These are phyloP conservation scores for Lepus americanus DNA, from an alignment of 2,113 vertebrate genomes.

Conservation along the genomic window DNA sequence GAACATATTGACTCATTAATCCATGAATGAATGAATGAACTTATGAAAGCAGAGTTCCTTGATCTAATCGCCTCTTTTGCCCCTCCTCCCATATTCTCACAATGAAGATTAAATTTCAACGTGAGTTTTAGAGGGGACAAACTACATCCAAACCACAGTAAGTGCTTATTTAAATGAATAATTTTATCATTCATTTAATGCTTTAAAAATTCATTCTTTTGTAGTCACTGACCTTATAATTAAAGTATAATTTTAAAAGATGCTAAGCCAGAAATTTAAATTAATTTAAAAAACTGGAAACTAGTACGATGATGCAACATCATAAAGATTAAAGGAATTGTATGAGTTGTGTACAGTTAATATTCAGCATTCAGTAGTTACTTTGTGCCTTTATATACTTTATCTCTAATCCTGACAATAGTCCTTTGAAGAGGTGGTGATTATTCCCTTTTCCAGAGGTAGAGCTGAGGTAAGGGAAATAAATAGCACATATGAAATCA, in stretches of 20 bases:
- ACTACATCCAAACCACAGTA: neutral
- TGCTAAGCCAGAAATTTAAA: neutral
- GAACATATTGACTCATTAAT: too few species aligned
- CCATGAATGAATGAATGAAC: too few species aligned
- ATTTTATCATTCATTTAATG: slow-evolving; percentile 14
- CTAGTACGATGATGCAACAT: neutral
- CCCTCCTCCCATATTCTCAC: too few species aligned
- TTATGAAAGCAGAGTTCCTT: too few species aligned
- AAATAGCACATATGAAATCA: slow-evolving; percentile 45
- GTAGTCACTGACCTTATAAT: neutral
- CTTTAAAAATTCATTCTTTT: neutral
- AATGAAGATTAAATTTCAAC: too few species aligned
- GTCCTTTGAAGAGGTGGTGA: neutral
- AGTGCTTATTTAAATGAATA: neutral
- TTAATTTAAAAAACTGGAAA: slow-evolving; percentile 13
- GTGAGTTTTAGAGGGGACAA: too few species aligned
- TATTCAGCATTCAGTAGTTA: neutral
- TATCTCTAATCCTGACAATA: neutral
- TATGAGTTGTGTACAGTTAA: neutral
- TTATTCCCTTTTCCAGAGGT: neutral
- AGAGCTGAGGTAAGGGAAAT: neutral
- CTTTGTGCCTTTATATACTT: neutral
- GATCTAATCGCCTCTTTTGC: too few species aligned
- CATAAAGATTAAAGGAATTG: neutral
- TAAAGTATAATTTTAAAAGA: slow-evolving; percentile 25